These are phyloP conservation scores for Meiosimyza decipiens DNA, from an alignment of 2,888 invertebrate genomes.

Conservation along the genomic window DNA sequence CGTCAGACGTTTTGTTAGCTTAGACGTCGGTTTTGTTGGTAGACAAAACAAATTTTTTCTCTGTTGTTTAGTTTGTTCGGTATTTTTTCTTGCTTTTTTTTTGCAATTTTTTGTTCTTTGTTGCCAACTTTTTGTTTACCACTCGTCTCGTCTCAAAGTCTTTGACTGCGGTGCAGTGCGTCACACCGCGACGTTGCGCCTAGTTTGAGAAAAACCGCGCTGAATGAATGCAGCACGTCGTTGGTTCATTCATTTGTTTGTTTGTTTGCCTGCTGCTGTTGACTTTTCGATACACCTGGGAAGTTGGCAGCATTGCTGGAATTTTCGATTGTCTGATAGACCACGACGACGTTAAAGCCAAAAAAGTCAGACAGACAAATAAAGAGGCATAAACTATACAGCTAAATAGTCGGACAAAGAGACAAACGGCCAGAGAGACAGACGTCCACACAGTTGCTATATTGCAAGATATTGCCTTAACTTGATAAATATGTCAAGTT, in stretches of 20 bases:
- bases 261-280: neutral
- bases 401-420: too few species aligned
- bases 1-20: conserved; percentile 24
- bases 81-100: neutral
- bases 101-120: too few species aligned
- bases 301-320: too few species aligned
- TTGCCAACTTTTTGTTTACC: too few species aligned
- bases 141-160: conserved; percentile 2
- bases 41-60: conserved; percentile 28
- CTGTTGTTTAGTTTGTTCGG: neutral
- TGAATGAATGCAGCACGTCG: conserved; percentile 1
- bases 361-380: too few species aligned
- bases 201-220: conserved; percentile 7
- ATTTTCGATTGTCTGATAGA: too few species aligned
- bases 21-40: conserved; percentile 1
- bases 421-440: too few species aligned
- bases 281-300: neutral
- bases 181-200: neutral
- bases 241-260: neutral
- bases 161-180: neutral
- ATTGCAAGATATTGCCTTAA: too few species aligned
- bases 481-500: too few species aligned
- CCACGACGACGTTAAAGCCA: too few species aligned
- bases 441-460: too few species aligned
- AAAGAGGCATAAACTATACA: too few species aligned